These are phyloP conservation scores for Pyrgilauda ruficollis DNA, from an alignment of 2,113 vertebrate species.

Conservation along the genomic window DNA sequence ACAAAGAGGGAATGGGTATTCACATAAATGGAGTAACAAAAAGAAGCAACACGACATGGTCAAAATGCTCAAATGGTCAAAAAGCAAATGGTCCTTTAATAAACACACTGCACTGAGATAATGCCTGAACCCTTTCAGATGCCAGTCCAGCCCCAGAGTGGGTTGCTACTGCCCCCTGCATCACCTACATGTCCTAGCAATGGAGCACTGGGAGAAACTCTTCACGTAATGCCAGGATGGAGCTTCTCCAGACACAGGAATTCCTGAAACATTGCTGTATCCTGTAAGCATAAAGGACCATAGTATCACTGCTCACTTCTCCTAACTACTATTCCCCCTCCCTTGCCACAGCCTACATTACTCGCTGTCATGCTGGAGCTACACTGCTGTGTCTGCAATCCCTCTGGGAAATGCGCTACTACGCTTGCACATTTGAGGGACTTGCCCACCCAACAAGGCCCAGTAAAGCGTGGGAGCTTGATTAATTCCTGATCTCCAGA, in stretches of 20 bases:
- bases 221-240: not conserved
- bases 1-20: not conserved
- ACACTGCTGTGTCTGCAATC: not conserved
- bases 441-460: not conserved
- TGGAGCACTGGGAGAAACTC: not conserved
- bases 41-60: not conserved
- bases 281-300: not conserved
- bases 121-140: not conserved
- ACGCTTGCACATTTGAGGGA: not conserved
- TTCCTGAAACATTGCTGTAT: not conserved
- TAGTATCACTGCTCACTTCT: not conserved
- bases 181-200: not conserved
- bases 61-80: too few species aligned
- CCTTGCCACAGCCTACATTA: not conserved
- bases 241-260: not conserved
- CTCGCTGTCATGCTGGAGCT: fast-evolving
- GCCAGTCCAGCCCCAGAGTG: not conserved
- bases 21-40: not conserved
- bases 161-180: not conserved
- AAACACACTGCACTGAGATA: not conserved
- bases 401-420: not conserved
- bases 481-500: not conserved
- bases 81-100: not conserved
- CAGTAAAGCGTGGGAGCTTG: not conserved
- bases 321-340: not conserved